phyloP scores from a whole-genome alignment of 2,797 vertebrate genomes.

The Pseudopleuronectes americanus region DNA sequence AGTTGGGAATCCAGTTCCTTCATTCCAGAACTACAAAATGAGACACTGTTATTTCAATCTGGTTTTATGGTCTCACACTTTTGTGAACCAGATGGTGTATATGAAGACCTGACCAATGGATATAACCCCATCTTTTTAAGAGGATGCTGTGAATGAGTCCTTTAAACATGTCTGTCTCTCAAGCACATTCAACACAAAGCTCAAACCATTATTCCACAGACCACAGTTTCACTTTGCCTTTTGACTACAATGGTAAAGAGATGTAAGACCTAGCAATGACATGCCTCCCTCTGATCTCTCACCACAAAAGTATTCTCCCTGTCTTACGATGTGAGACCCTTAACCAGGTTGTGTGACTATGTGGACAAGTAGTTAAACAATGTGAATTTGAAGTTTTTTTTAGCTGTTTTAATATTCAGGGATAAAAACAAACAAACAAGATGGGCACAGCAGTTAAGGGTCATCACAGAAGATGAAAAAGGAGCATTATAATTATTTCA shows the following conservation, averaged over 20 bases:
- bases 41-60: too few relatives aligned
- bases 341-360: conserved; percentile 53
- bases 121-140: neutral
- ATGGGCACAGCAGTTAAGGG: neutral
- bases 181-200: conserved; percentile 14
- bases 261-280: conserved; percentile 55
- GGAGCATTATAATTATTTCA: neutral
- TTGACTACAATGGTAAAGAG: conserved; percentile 40
- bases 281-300: conserved; percentile 74
- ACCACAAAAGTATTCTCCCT: conserved; percentile 59
- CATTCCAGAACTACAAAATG: too few relatives aligned
- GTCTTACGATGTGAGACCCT: conserved; percentile 64
- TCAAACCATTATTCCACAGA: conserved; percentile 40
- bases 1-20: too few relatives aligned
- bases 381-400: conserved; percentile 36
- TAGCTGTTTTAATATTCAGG: too few relatives aligned
- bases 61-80: neutral
- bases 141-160: neutral
- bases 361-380: conserved; percentile 53
- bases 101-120: neutral
- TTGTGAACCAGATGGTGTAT: neutral
- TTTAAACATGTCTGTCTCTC: neutral
- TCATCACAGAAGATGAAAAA: conserved; percentile 37
- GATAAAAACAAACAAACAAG: conserved; percentile 13
- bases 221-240: conserved; percentile 28